Conservation (phyloP, 2,888 invertebrate species). For the Ormyrus rosae region DNA sequence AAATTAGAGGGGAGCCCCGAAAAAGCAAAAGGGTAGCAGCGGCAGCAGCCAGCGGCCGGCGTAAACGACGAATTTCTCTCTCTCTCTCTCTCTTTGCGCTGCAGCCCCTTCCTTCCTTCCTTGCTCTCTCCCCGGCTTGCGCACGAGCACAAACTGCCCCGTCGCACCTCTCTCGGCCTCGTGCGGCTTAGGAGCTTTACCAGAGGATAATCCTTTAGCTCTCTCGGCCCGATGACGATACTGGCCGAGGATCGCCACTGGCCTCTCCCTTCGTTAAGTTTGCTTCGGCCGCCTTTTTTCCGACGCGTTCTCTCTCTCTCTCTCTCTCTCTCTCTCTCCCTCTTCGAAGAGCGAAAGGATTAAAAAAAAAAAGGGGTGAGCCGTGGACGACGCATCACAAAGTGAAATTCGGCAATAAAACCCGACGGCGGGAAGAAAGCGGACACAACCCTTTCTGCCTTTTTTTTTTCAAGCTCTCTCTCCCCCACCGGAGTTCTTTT, state of each 20-base stretch:
- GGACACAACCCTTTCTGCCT: background rate
- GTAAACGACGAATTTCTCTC: constrained; percentile 19
- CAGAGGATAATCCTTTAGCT: constrained; percentile 58
- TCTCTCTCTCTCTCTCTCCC: no score
- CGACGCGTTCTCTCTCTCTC: background rate
- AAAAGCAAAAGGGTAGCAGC: constrained; percentile 47
- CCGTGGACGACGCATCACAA: constrained; percentile 57
- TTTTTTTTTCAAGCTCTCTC: no score
- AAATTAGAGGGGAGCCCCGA: constrained; percentile 42
- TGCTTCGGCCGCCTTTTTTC: constrained; percentile 30
- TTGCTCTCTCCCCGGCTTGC: background rate
- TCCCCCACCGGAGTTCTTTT: background rate
- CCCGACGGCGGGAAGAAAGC: constrained; percentile 4
- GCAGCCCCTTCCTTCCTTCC: background rate
- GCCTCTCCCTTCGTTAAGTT: constrained; percentile 45
- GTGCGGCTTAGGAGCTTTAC: constrained; percentile 54
- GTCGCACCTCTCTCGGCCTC: constrained; percentile 14
- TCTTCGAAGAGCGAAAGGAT: constrained; percentile 49
- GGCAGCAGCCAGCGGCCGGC: background rate
- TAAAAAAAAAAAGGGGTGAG: constrained; percentile 50
- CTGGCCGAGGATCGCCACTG: background rate
- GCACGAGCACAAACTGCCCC: constrained; percentile 22
- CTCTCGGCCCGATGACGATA: constrained; percentile 48
- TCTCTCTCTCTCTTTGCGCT: background rate
- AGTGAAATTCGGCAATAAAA: constrained; percentile 65